Conservation (phyloP, 2,113 vertebrate species). For the Heteronetta atricapilla region DNA sequence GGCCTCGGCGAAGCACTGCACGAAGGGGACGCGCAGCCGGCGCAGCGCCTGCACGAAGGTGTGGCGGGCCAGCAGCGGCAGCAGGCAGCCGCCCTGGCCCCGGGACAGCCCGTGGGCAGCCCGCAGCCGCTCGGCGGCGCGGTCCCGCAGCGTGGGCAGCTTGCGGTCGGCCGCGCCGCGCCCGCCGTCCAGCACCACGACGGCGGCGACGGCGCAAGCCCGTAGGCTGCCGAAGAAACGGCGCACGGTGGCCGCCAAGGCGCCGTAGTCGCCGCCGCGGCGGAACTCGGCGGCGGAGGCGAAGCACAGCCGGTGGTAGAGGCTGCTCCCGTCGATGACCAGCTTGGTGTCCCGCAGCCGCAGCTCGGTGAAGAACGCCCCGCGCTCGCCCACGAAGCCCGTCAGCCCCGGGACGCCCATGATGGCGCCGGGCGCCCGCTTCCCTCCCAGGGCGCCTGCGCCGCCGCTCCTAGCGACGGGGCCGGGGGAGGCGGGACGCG, state of each 20-base stretch:
- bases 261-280: conserved; percentile 90
- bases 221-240: conserved; percentile 83
- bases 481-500: no score
- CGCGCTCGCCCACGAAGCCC: conserved; percentile 82
- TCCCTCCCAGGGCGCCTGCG: neutral
- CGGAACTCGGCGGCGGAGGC: conserved; percentile 79
- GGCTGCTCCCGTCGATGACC: conserved; percentile 89
- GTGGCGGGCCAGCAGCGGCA: conserved; percentile 83
- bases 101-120: conserved; percentile 78
- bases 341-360: conserved; percentile 84
- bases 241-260: conserved; percentile 72
- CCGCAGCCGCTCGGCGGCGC: conserved; percentile 83
- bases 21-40: conserved; percentile 79
- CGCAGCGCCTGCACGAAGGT: conserved; percentile 87
- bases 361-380: conserved; percentile 81
- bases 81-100: conserved; percentile 75
- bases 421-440: neutral
- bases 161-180: conserved; percentile 89
- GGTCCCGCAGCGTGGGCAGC: conserved; percentile 81
- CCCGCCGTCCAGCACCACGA: conserved; percentile 91
- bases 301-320: conserved; percentile 88
- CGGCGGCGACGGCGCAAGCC: conserved; percentile 83
- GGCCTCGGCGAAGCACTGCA: conserved; percentile 90
- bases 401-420: conserved; percentile 92
- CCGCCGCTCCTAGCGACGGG: neutral